phyloP scores from a whole-genome alignment of 2,888 invertebrate genomes.

The Phengaris arion region DNA sequence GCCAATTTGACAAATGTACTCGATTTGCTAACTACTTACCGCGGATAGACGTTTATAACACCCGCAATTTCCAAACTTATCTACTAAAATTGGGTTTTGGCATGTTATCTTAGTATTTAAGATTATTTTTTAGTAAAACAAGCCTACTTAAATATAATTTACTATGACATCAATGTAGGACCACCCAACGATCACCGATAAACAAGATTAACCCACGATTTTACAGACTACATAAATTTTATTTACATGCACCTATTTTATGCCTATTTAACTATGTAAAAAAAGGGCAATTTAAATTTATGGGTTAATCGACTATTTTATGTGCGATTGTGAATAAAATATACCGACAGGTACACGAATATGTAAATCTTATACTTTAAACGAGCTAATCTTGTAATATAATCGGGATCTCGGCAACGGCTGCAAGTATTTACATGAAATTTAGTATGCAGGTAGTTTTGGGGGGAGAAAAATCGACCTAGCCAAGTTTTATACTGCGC shows the following conservation, averaged over 20 bases:
- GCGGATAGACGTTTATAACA: no score
- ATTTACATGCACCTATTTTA: neutral
- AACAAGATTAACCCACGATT: slow-evolving; percentile 9
- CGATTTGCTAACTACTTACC: no score
- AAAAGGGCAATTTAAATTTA: neutral
- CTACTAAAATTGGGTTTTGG: neutral
- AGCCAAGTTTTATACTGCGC: no score
- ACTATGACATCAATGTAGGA: neutral
- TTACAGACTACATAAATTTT: slow-evolving; percentile 16
- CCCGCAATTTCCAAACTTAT: no score
- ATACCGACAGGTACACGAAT: neutral
- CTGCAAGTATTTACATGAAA: no score
- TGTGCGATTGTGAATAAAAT: neutral
- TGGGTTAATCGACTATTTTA: neutral
- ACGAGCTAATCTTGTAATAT: no score
- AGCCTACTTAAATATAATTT: neutral
- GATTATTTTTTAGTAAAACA: slow-evolving; percentile 1
- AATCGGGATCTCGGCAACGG: no score
- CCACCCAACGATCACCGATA: neutral
- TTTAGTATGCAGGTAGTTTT: no score
- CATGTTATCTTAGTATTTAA: neutral
- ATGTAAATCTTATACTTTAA: neutral
- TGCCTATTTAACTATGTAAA: no score
- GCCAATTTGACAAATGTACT: no score
- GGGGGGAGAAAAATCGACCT: no score